Percentiles rank a stretch among this genome's conserved stretches.
Evolutionary conservation across 2,113 vertebrate species (phyloP).

Genomic region (Catagonus wagneri): DNA sequence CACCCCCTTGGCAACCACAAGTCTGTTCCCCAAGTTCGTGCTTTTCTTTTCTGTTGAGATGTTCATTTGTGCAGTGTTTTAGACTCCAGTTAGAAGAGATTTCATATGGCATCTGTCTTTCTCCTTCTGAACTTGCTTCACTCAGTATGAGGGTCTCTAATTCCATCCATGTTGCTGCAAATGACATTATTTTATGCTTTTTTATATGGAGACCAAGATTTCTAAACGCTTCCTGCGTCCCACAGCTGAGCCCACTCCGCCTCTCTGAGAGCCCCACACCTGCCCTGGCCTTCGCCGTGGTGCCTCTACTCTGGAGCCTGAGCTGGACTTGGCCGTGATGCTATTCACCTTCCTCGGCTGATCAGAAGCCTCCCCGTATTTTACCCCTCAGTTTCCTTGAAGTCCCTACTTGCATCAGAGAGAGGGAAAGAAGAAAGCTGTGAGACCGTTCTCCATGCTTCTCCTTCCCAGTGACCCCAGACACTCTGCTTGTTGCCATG

Average conservation of each 20-base stretch:
- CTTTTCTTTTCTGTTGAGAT: too few relatives aligned
- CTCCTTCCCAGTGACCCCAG: not conserved
- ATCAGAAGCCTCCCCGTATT: not conserved
- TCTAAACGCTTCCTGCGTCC: not conserved
- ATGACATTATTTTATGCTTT: too few relatives aligned
- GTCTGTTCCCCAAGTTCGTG: too few relatives aligned
- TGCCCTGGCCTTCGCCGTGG: not conserved
- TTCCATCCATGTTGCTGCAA: too few relatives aligned
- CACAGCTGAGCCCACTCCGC: not conserved
- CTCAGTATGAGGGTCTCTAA: too few relatives aligned
- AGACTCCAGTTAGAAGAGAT: too few relatives aligned
- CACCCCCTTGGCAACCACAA: too few relatives aligned
- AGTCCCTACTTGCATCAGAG: not conserved
- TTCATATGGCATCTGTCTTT: too few relatives aligned
- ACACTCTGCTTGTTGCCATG: conserved; percentile 51
- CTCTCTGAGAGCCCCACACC: not conserved
- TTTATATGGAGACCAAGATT: not conserved
- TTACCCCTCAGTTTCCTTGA: not conserved
- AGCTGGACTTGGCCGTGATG: not conserved
- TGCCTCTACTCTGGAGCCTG: not conserved
- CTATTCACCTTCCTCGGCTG: not conserved
- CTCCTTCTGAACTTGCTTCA: too few relatives aligned
- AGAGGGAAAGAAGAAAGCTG: not conserved
- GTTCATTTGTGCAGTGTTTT: too few relatives aligned
- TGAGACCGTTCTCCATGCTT: not conserved